Base-by-base conservation (phyloP, 2,113 vertebrate genomes). In the Scytalopus superciliaris region DNA sequence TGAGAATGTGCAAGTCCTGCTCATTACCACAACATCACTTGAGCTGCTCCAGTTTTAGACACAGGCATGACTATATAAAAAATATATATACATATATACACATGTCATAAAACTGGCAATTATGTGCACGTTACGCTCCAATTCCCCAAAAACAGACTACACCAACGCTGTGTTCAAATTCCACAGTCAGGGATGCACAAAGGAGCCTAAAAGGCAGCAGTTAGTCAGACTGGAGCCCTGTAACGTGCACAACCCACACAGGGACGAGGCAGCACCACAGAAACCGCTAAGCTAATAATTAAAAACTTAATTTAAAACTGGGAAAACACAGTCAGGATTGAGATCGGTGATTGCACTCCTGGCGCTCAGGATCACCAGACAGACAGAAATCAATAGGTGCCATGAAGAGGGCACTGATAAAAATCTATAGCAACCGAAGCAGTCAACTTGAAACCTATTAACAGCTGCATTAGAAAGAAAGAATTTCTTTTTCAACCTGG, bases 351-450 rank as follows among this genome's bases (percentile, higher is more conserved):
- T 28, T 63, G 39, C 14, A 57, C 33, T 73, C 55, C 60, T 19
- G 24, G 39, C 94, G 89, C 56, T 90, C 19, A 74, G 72, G 45
- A 92, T 88, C 90, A 74, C 25, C 89, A 90, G 68, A 49, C 37
- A 90, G 76, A 24, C 39, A 70, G n/a, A 72, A 95, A 96, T 96
- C 95, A 92, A 91, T 95, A 93, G 35, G 47, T 91, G 95, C 60
- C 60, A 75, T 44, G 75, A 92, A 80, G 64, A 78, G 91, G 77
- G 67, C 56, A 16, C 76, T 47, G 94, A 95, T 91, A 93, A 78
- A 86, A 94, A 94, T 87, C 94, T 78, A 56, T n/a, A 87, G 69
- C 84, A 89, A 80, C 60, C 35, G 68, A 87, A 78, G 62, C 84
- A 63, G 76, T 81, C 76, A 90, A 67, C 91, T 64, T 63, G 76